Base-by-base conservation (phyloP, 2,797 vertebrate species). In the Hafferia zeledoni region DNA sequence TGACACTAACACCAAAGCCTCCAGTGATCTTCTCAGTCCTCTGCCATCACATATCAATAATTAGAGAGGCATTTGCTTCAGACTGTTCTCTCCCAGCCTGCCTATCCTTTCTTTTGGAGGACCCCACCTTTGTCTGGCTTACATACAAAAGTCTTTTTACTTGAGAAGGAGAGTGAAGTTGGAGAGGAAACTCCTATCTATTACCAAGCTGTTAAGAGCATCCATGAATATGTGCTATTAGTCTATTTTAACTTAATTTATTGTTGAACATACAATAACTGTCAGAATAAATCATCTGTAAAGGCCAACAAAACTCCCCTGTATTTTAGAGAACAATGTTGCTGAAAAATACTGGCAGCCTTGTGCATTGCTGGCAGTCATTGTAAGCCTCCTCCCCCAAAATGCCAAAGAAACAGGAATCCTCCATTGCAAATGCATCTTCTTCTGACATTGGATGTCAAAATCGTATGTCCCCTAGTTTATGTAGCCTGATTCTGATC, bases 161-260 rank as follows among this genome's bases (percentile, higher is more conserved):
- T 80, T 70, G 47, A 78, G 39, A 87, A 89, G 60, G 85, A 94
- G 46, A 88, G 63, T 53, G 77, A 89, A 77, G 64, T 55, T 24
- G 11, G 80, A 87, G 41, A 80, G 27, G 72, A 94, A 92, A 92
- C 81, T 89, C 55, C 59, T 78, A 85, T 64, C 71, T 87, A 90
- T 86, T 96, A 93, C 83, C 82, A 19, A 90, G 85, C 56, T 95
- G 90, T 84, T 93, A 93, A 71, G 89, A 91, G 56, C 84, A 96
- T 75, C 80, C 71, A 24, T 68, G 75, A 95, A 88, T 95, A 90
- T 61, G 37, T 85, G 75, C 86, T 95, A 94, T 93, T 97, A 83
- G 89, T 71, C 81, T 90, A 93, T 95, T 95, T 92, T 94, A 96
- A 87, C 87, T 82, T 94, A 89, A 96, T 88, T 95, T 91, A 91